Base-by-base conservation (phyloP, 2,797 vertebrate genomes). In the Allobates femoralis region DNA sequence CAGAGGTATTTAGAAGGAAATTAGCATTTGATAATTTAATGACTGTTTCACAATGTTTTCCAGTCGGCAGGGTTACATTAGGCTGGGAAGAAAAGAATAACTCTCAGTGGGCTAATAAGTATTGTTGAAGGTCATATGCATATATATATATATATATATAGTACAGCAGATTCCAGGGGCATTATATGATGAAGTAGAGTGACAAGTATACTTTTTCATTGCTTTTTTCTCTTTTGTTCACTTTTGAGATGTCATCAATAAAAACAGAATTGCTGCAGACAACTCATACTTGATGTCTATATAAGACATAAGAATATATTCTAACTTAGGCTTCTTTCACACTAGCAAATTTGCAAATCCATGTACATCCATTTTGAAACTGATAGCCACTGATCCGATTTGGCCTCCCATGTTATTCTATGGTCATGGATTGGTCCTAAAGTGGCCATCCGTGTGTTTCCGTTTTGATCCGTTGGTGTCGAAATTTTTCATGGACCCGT, bases 1-100 rank as follows among this genome's bases (percentile, higher is more conserved):
- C 75, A 85, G 83, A 77, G 83, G 60, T 78, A 85, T 85, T 85
- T 78, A 78, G 75, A 77, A 84, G 56, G 15, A 64, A 53, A 84
- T 84, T 75, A 83, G 67, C 81, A 83, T 56, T 81, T 74, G 69
- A 75, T 62, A 46, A 83, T 83, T 83, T 74, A 83, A 83, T 83
- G 69, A 74, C 69, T 60, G 32, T 74, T 83, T 74, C 55, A 56
- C 81, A 83, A 75, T 83, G 81, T 83, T 83, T 83, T 83, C 19
- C n/a, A 83, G 81, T 74, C 26, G 53, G n/a, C 55, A 74, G 53
- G 34, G 69, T 75, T 74, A 83, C 53, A 83, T 83, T 83, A 83
- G 81, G 67, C 32, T 83, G 51, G 56, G 41, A 58, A 28, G 55
- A 83, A 46, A 26, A 60, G 37, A 62, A 75, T n/a, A 62, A 50